Conservation (phyloP, 2,113 vertebrate species). For the Excalfactoria chinensis region DNA sequence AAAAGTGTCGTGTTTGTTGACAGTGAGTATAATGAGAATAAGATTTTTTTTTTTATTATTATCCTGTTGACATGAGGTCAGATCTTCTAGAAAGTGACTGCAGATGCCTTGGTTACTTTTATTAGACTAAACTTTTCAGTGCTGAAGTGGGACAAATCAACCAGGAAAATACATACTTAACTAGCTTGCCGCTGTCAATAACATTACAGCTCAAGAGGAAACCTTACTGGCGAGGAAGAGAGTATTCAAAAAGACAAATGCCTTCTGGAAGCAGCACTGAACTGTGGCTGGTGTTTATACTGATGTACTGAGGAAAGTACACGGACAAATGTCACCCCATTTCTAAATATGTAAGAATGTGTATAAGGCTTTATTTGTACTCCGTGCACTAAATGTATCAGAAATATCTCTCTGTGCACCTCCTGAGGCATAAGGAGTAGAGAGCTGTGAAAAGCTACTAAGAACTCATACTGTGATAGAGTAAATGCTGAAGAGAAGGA, state of each 20-base stretch:
- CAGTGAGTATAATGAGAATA: background rate
- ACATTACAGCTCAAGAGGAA: background rate
- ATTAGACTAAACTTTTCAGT: background rate
- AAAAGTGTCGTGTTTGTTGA: background rate
- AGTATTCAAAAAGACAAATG: background rate
- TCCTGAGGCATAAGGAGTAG: fast-evolving
- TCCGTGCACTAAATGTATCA: fast-evolving
- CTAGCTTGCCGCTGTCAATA: background rate
- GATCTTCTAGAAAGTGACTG: background rate
- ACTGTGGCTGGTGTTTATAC: background rate
- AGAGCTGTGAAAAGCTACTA: background rate
- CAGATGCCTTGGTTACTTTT: background rate
- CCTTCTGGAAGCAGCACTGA: background rate
- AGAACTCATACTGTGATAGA: fast-evolving
- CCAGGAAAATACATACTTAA: background rate
- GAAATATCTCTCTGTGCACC: background rate
- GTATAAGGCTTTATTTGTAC: fast-evolving
- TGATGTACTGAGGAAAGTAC: background rate
- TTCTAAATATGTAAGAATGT: background rate
- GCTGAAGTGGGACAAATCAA: background rate
- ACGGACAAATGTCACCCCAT: background rate
- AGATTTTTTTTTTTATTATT: background rate
- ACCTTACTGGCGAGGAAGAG: fast-evolving
- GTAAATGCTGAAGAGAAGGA: background rate
- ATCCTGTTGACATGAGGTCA: background rate